These are phyloP conservation scores for Thalassophryne amazonica DNA, from an alignment of 2,797 vertebrate genomes.

Conservation along the genomic window DNA sequence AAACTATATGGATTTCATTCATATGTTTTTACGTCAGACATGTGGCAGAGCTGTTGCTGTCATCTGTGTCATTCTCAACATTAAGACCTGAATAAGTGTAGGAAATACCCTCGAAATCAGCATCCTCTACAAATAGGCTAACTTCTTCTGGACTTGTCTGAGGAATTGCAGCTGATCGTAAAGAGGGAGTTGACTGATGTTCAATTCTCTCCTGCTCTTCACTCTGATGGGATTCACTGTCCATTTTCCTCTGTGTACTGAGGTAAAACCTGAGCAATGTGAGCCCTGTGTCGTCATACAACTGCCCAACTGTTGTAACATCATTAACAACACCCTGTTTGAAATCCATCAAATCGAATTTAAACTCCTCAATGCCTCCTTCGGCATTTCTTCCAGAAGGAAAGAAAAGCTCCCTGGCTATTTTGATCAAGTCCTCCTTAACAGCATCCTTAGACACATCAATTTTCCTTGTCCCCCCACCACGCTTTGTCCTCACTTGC, in stretches of 20 bases:
- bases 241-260: constrained; percentile 1
- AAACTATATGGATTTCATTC: no score
- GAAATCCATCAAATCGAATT: constrained; percentile 6
- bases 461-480: not conserved
- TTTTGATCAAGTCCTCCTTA: constrained; percentile 1
- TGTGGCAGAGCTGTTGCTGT: constrained; percentile 7
- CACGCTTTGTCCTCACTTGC: not conserved
- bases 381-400: constrained; percentile 5
- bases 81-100: not conserved
- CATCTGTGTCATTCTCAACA: not conserved
- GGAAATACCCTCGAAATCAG: not conserved
- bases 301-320: constrained; percentile 1
- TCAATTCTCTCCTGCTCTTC: not conserved
- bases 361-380: constrained; percentile 3
- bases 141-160: not conserved
- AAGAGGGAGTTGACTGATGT: not conserved
- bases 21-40: no score
- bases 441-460: not conserved
- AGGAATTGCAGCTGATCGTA: not conserved
- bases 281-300: constrained; percentile 1
- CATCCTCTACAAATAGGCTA: not conserved
- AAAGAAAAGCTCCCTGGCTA: constrained; percentile 7
- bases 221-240: not conserved
- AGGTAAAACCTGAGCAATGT: constrained; percentile 13
- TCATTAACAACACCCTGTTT: not conserved